phyloP scores from a whole-genome alignment of 2,113 vertebrate genomes.

The Peromyscus californicus region DNA sequence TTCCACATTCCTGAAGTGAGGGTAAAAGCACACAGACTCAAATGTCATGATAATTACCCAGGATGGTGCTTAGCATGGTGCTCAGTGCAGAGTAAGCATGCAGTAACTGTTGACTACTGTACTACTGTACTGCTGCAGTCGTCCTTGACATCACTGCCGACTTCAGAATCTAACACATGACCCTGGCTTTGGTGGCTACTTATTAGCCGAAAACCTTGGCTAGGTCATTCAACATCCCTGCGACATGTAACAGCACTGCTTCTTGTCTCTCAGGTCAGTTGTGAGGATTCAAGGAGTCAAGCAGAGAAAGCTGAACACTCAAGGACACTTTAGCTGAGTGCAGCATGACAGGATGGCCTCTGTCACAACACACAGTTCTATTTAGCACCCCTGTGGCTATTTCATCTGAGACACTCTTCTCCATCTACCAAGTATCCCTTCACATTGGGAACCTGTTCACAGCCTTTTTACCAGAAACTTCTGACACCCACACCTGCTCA shows the following conservation, averaged over 20 bases:
- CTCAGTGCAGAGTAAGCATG: background rate
- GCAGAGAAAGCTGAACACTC: background rate
- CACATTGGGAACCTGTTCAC: background rate
- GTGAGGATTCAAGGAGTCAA: background rate
- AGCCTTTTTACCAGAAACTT: background rate
- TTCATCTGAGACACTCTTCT: background rate
- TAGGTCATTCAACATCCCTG: background rate
- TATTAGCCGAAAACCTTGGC: background rate
- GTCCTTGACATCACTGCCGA: background rate
- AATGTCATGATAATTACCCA: background rate
- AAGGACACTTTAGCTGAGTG: background rate
- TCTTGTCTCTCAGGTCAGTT: background rate
- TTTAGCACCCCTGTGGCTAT: background rate
- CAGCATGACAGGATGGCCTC: rapidly evolving
- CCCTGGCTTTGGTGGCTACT: background rate
- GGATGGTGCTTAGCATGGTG: background rate
- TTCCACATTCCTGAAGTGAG: background rate
- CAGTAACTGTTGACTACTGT: background rate
- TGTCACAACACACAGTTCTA: background rate
- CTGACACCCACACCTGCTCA: background rate
- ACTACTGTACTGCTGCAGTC: background rate
- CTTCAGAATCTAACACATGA: background rate
- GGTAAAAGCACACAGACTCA: background rate
- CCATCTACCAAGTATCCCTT: background rate
- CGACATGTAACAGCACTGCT: background rate